phyloP scores from a whole-genome alignment of 2,797 vertebrate genomes.

The Enteromius anoplus region DNA sequence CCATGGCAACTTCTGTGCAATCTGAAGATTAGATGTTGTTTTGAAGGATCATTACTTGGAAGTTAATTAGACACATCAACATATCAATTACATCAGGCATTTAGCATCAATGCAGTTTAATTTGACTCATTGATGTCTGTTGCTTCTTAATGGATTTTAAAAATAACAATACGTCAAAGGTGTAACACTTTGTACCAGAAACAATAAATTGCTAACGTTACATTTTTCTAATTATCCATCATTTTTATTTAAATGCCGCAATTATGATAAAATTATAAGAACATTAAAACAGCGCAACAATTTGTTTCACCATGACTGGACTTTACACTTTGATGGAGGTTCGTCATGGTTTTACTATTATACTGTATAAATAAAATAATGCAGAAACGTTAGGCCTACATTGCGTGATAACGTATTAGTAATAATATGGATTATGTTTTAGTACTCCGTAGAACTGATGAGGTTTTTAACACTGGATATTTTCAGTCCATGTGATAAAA shows the following conservation, averaged over 20 bases:
- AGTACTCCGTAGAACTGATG: not conserved
- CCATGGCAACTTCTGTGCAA: slow-evolving; percentile 50
- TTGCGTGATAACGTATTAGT: too few relatives aligned
- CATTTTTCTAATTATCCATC: not conserved
- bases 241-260: not conserved
- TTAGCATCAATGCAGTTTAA: slow-evolving; percentile 42
- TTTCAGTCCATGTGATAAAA: not conserved
- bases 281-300: not conserved
- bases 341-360: not conserved
- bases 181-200: not conserved
- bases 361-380: not conserved
- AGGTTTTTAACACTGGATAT: not conserved
- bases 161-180: not conserved
- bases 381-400: too few relatives aligned
- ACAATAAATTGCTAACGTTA: not conserved
- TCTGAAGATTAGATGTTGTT: slow-evolving; percentile 42
- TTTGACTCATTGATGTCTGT: slow-evolving; percentile 1
- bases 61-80: slow-evolving; percentile 48
- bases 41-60: slow-evolving; percentile 43
- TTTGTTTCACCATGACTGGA: not conserved
- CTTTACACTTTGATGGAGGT: not conserved
- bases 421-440: too few relatives aligned
- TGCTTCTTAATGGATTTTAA: not conserved
- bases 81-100: slow-evolving; percentile 44
- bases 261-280: not conserved